Percentiles rank a stretch among this genome's conserved stretches.
Evolutionary conservation across 2,113 vertebrate species (phyloP).

Genomic region (Chaenogobius annularis): DNA sequence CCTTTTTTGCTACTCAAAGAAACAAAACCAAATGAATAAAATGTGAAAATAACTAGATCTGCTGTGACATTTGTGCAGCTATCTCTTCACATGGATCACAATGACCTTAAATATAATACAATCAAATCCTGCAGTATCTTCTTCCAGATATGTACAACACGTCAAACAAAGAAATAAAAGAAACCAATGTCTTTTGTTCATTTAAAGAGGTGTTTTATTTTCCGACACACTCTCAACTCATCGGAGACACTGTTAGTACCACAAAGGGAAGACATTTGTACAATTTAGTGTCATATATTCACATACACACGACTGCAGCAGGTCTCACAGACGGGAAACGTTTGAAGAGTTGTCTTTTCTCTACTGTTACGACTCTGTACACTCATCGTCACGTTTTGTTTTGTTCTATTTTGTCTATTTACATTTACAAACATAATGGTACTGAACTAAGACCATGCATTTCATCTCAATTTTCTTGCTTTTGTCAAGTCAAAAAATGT

Average conservation of each 20-base stretch:
- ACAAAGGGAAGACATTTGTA: constrained; percentile 20
- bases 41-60: too few species aligned
- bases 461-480: not conserved
- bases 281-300: constrained; percentile 15
- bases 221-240: constrained; percentile 46
- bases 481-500: not conserved
- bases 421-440: constrained; percentile 16
- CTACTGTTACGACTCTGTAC: not conserved
- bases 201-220: constrained; percentile 43
- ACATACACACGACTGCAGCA: constrained; percentile 31
- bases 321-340: constrained; percentile 20
- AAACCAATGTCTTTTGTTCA: not conserved
- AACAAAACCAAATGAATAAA: too few species aligned
- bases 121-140: not conserved
- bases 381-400: not conserved
- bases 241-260: constrained; percentile 36
- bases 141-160: not conserved
- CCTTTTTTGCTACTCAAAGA: too few species aligned
- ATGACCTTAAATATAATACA: not conserved
- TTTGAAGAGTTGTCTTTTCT: constrained; percentile 11
- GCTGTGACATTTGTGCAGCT: not conserved
- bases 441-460: not conserved
- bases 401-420: constrained; percentile 9
- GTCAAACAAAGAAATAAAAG: not conserved
- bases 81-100: not conserved